Conservation (phyloP, 1,140 invertebrate species). For the Myzus persicae region DNA sequence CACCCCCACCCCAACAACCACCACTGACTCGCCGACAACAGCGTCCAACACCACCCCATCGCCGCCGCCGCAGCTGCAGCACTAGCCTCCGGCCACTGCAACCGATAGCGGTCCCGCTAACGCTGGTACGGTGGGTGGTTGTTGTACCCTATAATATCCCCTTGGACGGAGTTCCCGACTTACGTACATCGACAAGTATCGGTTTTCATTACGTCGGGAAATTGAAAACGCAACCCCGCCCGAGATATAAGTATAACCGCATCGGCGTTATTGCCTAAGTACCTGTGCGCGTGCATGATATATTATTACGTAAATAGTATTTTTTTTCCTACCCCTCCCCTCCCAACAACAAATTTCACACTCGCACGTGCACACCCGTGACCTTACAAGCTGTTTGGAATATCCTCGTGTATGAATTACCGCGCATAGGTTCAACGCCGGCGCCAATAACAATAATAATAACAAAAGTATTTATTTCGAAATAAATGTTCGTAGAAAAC, state of each 20-base stretch:
- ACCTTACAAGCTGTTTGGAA: slow-evolving; percentile 6
- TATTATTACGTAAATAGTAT: slow-evolving; percentile 54
- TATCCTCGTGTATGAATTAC: slow-evolving; percentile 37
- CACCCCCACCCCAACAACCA: not conserved
- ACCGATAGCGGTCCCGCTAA: not conserved
- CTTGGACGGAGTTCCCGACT: not conserved
- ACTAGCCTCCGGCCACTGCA: not conserved
- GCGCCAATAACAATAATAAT: not conserved
- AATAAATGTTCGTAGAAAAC: slow-evolving; percentile 25
- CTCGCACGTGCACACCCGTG: not conserved
- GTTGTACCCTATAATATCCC: not conserved
- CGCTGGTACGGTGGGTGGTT: not conserved
- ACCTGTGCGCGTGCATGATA: slow-evolving; percentile 46
- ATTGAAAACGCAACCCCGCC: slow-evolving; percentile 49
- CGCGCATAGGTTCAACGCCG: not conserved
- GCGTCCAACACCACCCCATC: not conserved
- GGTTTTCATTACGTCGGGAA: slow-evolving; percentile 54
- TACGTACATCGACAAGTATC: slow-evolving; percentile 56
- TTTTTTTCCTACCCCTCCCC: not conserved
- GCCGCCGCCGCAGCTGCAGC: too few species aligned
- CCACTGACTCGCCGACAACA: not conserved
- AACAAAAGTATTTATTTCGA: slow-evolving; percentile 25
- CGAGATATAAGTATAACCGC: slow-evolving; percentile 54
- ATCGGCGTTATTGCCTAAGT: slow-evolving; percentile 53
- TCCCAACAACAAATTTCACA: too few species aligned